phyloP scores from a whole-genome alignment of 2,888 invertebrate species.

The Caenorhabditis sp. region DNA sequence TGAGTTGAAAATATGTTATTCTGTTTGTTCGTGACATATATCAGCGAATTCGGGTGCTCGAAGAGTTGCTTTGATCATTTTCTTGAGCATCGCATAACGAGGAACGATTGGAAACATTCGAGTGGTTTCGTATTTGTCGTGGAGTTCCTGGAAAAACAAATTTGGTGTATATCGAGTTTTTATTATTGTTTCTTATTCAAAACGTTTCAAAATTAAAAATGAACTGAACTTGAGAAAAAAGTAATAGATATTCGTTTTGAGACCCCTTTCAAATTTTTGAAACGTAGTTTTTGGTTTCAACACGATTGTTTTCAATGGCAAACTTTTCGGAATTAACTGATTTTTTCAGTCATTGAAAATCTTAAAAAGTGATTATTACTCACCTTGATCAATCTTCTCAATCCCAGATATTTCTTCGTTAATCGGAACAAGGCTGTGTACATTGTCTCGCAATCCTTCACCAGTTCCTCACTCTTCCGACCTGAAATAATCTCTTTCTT shows the following conservation, averaged over 20 bases:
- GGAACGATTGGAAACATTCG: constrained; percentile 68
- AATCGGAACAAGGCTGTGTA: constrained; percentile 90
- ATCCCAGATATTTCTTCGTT: constrained; percentile 88
- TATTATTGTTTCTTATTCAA: no score
- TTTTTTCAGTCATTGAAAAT: no score
- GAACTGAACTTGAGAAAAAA: no score
- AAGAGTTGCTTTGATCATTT: constrained; percentile 95
- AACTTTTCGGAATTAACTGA: no score
- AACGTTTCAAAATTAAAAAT: no score
- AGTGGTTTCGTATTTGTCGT: constrained; percentile 59
- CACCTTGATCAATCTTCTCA: constrained; percentile 79
- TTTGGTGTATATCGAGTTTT: no score
- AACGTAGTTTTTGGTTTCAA: no score
- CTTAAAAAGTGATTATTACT: constrained; percentile 71
- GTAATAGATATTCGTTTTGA: no score
- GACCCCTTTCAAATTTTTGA: no score
- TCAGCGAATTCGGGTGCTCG: constrained; percentile 96
- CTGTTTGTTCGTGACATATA: constrained; percentile 88
- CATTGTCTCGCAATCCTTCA: constrained; percentile 90
- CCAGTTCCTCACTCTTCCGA: constrained; percentile 90
- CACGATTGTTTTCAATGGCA: no score
- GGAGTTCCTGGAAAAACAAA: constrained; percentile 50
- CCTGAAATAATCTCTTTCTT: no score
- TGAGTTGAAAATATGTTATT: constrained; percentile 47
- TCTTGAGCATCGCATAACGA: constrained; percentile 92